A percentile compares a stretch with the other conserved stretches of the same genome.
phyloP scores from a whole-genome alignment of 2,888 invertebrate genomes.

The Aradus depressus region DNA sequence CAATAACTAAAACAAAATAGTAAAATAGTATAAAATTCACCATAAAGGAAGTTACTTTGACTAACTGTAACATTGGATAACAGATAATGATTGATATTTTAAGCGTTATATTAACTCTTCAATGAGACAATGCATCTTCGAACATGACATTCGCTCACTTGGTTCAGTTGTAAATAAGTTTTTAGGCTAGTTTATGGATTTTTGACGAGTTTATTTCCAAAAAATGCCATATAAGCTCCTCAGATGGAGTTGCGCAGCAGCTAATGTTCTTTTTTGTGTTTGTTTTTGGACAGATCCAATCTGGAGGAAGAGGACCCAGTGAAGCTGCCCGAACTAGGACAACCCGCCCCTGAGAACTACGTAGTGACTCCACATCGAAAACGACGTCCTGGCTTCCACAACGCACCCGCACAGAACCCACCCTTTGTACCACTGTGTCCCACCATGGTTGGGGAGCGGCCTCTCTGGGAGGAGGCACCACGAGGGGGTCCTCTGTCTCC shows the following conservation, averaged over 20 bases:
- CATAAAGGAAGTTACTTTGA: too few species aligned
- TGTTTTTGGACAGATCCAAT: constrained; percentile 10
- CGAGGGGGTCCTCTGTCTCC: constrained; percentile 25
- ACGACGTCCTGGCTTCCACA: constrained; percentile 75
- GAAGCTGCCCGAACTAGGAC: constrained; percentile 51
- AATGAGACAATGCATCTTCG: neutral
- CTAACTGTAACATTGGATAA: neutral
- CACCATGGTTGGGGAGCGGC: constrained; percentile 50
- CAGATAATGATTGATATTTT: neutral
- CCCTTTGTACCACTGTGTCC: constrained; percentile 75
- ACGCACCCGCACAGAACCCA: constrained; percentile 76
- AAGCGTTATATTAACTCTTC: neutral
- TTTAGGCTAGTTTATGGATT: neutral
- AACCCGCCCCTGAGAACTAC: constrained; percentile 67
- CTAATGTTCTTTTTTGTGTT: neutral
- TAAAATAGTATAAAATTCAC: too few species aligned
- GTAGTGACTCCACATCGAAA: constrained; percentile 80
- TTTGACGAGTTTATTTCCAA: too few species aligned
- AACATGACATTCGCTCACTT: neutral
- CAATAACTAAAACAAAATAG: too few species aligned
- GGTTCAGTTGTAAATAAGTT: neutral
- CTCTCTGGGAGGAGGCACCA: constrained; percentile 21
- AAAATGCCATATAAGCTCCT: too few species aligned
- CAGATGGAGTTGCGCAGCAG: neutral
- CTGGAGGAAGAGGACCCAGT: constrained; percentile 30